Evolutionary conservation across 2,113 vertebrate species (phyloP).

Genomic region (Emydura subglobosa): DNA sequence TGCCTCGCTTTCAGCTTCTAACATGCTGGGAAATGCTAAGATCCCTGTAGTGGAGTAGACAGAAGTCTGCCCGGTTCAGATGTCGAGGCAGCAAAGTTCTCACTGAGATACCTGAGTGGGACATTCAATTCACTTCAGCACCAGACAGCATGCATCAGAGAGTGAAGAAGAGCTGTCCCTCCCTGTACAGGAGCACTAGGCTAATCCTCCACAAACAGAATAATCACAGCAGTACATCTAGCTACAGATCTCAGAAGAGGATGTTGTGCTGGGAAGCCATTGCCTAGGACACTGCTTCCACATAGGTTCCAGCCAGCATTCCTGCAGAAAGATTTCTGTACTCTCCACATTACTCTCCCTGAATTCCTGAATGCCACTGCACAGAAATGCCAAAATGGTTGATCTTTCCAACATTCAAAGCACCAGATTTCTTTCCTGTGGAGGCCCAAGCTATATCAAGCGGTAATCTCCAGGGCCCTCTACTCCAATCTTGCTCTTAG

Average conservation of each 20-base stretch:
- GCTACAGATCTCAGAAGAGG: neutral
- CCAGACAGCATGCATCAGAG: neutral
- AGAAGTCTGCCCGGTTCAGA: neutral
- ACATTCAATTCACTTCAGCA: neutral
- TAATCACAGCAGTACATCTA: neutral
- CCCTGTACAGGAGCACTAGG: neutral
- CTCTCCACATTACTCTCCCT: rapidly evolving
- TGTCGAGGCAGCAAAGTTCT: neutral
- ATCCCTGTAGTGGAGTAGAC: neutral
- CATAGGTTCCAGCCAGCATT: neutral
- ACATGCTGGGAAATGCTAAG: slow-evolving; percentile 22
- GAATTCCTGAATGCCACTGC: neutral
- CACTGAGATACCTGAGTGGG: rapidly evolving
- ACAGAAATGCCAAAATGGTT: slow-evolving; percentile 3
- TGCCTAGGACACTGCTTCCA: neutral
- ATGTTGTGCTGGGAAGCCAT: neutral
- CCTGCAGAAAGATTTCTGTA: neutral
- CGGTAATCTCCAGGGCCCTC: neutral
- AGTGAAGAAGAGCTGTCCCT: neutral
- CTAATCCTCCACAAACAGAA: neutral
- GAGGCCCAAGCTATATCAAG: slow-evolving; percentile 61
- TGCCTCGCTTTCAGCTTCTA: neutral
- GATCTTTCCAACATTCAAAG: slow-evolving; percentile 58
- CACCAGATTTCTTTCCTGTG: slow-evolving; percentile 73
- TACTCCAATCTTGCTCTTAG: slow-evolving; percentile 26